Base-by-base conservation (phyloP, 2,888 invertebrate genomes). In the Andricus curvator region DNA sequence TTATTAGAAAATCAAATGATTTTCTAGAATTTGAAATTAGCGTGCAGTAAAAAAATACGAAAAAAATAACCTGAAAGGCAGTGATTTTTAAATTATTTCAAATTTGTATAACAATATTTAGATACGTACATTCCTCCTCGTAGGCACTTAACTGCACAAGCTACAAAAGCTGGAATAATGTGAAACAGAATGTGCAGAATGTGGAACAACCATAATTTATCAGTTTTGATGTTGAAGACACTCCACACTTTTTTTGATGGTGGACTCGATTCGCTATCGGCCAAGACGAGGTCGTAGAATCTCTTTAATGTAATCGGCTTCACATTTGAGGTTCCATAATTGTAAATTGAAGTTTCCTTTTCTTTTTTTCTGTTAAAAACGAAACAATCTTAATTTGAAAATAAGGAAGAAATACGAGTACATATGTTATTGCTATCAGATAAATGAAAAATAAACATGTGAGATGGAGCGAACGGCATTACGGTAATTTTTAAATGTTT, bases 261-360 rank as follows among this genome's bases (percentile, higher is more conserved):
- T 48, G 88, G 88, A 25, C 81, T 77, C 48, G 25, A 13, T 13
- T 77, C 41, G 3, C 5, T 8, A 8, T 56, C 80, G 33, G 83
- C 78, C 37, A 78, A 56, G 2, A 84, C 9, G 6, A n/a, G 56
- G 0, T 81, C 25, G 29, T 82, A 82, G 22, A 86, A 79, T 22
- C 78, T 60, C 15, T 64, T 64, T 9, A 84, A 29, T 1, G 77
- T 83, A 2, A 87, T 79, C 37, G 86, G 85, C 90, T 98, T 98
- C 84, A 96, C 94, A 2, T 94, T 94, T 0, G 97, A 96, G 1
- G 97, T 96, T 2, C 97, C 97, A 91, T 96, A 97, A 93, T 98
- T 98, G 93, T 96, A 98, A 67, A 98, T 95, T 0, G 95, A 94
- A 83, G 93, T 87, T 88, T 92, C 89, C 87, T 84, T 83, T 4